These are phyloP conservation scores for Plestiodon gilberti DNA, from an alignment of 2,113 vertebrate genomes.

Conservation along the genomic window DNA sequence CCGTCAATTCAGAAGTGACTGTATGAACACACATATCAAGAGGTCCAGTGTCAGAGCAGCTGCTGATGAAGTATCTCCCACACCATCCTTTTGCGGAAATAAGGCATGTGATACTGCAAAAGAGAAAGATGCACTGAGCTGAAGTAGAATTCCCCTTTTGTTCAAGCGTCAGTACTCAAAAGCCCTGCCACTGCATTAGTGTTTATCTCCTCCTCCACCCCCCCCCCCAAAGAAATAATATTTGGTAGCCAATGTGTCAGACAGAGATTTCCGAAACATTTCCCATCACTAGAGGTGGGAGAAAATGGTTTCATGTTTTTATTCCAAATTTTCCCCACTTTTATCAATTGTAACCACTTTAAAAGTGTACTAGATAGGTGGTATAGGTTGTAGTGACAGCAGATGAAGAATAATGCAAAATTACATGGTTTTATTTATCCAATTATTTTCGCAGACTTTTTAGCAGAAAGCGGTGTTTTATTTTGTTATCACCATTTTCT, in stretches of 20 bases:
- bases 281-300: background rate
- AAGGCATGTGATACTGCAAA: conserved; percentile 89
- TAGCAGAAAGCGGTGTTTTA: no score
- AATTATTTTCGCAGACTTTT: no score
- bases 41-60: conserved; percentile 78
- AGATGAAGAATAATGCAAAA: no score
- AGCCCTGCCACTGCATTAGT: no score
- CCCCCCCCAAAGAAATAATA: background rate
- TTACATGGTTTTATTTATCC: no score
- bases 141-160: background rate
- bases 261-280: background rate
- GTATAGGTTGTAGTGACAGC: no score
- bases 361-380: no score
- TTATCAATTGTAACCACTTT: no score
- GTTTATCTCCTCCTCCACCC: background rate
- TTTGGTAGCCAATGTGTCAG: background rate
- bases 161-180: background rate
- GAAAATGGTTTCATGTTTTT: no score
- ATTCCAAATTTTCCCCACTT: no score
- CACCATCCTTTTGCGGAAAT: conserved; percentile 91
- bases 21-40: conserved; percentile 18
- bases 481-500: no score
- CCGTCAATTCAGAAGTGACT: conserved; percentile 60
- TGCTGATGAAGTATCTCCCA: conserved; percentile 95
- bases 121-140: conserved; percentile 5